Base-by-base conservation (phyloP, 1,140 invertebrate species). In the Pogonus chalceus region DNA sequence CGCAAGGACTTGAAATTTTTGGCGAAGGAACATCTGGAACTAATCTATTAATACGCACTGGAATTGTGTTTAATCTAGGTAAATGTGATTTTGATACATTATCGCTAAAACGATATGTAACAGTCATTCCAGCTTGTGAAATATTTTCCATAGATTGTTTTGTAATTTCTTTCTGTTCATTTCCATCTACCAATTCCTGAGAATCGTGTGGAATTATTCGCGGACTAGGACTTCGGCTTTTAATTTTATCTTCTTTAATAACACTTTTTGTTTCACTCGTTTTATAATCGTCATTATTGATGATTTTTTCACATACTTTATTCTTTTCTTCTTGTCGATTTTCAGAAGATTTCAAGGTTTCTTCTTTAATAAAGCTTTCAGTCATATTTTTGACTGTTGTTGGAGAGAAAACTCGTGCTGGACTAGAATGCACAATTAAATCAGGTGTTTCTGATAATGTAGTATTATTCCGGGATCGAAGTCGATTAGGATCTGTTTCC, bases 91-190 rank as follows among this genome's bases (percentile, higher is more conserved):
- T 72, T 16, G 51, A 63, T 21, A 62, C 62, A 2, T 63, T 60
- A 20, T 51, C 70, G 24, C 60, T 70, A 61, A 86, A 84, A 51
- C 76, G 77, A 62, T 80, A 83, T 53, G 79, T 75, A 54, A 82
- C 72, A 1, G 77, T 78, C 23, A 69, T 76, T 20, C 81, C 80
- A 20, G 82, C 83, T 65, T 79, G 79, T 18, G 79, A 71, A 60
- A 86, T 87, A 62, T 85, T 84, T 35, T 82, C 81, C 39, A 83
- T 60, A 1, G 83, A 81, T 1, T 70, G 65, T 52, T 75, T 76
- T 0, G 80, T 77, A 37, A 84, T 77, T 37, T 63, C 69, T 59
- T 69, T 76, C 43, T 63, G 63, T 46, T 64, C 65, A 46, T 69
- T 65, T 37, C 55, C 52, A 48, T 58, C 62, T 51, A 65, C 69